Evolutionary conservation across 2,113 vertebrate genomes (phyloP).

Genomic region (Mola mola): DNA sequence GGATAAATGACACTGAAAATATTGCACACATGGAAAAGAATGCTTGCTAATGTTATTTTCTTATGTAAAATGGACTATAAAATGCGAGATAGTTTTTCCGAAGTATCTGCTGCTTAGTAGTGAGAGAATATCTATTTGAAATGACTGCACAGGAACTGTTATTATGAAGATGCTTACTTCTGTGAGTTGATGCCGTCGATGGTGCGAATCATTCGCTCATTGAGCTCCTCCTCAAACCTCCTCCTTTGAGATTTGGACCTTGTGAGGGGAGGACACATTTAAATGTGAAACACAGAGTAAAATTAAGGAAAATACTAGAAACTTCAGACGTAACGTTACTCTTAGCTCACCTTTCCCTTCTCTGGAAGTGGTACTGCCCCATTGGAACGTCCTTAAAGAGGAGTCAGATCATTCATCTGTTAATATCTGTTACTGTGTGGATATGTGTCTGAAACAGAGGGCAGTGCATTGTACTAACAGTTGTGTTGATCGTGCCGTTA

Average conservation of each 20-base stretch:
- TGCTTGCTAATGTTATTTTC: not conserved
- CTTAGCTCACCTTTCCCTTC: slow-evolving; percentile 88
- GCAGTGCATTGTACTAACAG: slow-evolving; percentile 73
- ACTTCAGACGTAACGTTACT: not conserved
- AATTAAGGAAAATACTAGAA: not conserved
- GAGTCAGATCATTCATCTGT: not conserved
- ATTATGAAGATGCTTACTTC: slow-evolving; percentile 83
- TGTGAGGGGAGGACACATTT: not conserved
- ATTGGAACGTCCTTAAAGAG: slow-evolving; percentile 90
- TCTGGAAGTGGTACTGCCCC: slow-evolving; percentile 94
- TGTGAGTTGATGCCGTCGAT: slow-evolving; percentile 98
- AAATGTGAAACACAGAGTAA: not conserved
- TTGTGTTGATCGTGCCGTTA: slow-evolving; percentile 97
- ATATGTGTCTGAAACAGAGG: not conserved
- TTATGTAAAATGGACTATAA: not conserved
- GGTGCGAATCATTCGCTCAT: slow-evolving; percentile 97
- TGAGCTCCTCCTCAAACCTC: slow-evolving; percentile 95
- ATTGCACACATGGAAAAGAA: not conserved
- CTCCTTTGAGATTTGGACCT: slow-evolving; percentile 98
- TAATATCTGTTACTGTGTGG: not conserved
- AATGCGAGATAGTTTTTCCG: not conserved
- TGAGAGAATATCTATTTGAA: too few species aligned
- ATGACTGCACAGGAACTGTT: too few species aligned
- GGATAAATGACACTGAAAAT: not conserved
- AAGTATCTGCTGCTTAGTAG: too few species aligned